phyloP scores from a whole-genome alignment of 2,113 vertebrate genomes.

The Donacobius atricapilla region DNA sequence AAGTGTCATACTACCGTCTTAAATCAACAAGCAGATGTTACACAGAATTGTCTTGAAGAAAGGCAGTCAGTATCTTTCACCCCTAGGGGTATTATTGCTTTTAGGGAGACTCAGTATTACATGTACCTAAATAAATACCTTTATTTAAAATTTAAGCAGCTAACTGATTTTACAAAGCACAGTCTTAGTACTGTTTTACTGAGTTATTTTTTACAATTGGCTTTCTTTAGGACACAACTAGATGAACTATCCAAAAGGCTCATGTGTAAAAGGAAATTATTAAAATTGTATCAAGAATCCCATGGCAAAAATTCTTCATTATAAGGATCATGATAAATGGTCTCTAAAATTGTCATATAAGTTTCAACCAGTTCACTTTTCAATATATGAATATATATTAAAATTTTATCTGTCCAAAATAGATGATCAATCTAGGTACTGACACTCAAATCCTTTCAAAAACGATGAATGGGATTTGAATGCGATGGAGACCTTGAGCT shows the following conservation, averaged over 20 bases:
- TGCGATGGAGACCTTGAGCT: rapidly evolving
- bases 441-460: neutral
- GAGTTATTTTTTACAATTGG: neutral
- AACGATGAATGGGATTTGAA: neutral
- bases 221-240: neutral
- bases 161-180: neutral
- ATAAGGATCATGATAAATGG: neutral
- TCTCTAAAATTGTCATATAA: neutral
- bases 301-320: neutral
- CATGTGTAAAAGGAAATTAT: neutral
- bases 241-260: neutral
- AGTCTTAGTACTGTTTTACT: neutral
- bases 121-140: neutral
- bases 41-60: neutral
- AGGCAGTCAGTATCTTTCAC: neutral
- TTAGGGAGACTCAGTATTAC: neutral
- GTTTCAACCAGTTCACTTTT: neutral
- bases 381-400: neutral
- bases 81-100: neutral
- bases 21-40: neutral
- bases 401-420: neutral
- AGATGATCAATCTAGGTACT: neutral
- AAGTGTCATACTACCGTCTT: neutral
- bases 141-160: neutral
- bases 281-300: neutral